Evolutionary conservation across 2,113 vertebrate species (phyloP).

Genomic region (Mola mola): DNA sequence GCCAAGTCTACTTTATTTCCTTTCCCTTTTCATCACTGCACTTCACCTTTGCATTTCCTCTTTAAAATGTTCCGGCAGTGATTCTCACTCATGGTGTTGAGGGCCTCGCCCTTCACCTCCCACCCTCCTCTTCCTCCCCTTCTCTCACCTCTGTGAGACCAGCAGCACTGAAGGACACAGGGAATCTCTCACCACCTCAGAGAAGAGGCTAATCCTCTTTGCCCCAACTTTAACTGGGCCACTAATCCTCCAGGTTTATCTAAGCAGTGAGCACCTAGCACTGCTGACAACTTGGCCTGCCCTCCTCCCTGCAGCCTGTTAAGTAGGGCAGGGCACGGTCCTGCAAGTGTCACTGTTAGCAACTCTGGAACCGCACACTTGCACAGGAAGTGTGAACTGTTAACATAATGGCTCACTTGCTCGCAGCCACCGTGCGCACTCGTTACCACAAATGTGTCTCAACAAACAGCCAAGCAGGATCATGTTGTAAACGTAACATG

Average conservation of each 20-base stretch:
- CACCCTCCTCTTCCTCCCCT: constrained; percentile 24
- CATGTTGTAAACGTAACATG: constrained; percentile 29
- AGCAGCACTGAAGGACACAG: constrained; percentile 80
- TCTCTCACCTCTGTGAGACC: constrained; percentile 51
- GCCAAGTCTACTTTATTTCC: constrained; percentile 50
- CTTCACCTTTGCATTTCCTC: constrained; percentile 35
- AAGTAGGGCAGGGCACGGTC: constrained; percentile 83
- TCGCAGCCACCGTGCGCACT: constrained; percentile 50
- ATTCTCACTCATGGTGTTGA: constrained; percentile 37
- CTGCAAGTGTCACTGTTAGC: constrained; percentile 82
- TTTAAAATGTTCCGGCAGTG: constrained; percentile 30
- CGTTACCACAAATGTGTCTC: constrained; percentile 60
- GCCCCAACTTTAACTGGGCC: constrained; percentile 86
- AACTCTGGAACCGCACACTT: constrained; percentile 78
- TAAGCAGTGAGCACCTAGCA: constrained; percentile 83
- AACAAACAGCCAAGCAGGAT: constrained; percentile 53
- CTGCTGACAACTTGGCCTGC: constrained; percentile 82
- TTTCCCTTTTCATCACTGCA: constrained; percentile 51
- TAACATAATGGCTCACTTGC: constrained; percentile 68
- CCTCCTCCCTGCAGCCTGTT: constrained; percentile 74
- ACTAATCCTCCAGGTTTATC: constrained; percentile 87
- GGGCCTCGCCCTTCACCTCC: constrained; percentile 42
- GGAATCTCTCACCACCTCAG: constrained; percentile 83
- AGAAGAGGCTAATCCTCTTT: constrained; percentile 87
- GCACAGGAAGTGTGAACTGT: constrained; percentile 75